Conservation (phyloP, 1,140 invertebrate species). For the Babylonia areolata region DNA sequence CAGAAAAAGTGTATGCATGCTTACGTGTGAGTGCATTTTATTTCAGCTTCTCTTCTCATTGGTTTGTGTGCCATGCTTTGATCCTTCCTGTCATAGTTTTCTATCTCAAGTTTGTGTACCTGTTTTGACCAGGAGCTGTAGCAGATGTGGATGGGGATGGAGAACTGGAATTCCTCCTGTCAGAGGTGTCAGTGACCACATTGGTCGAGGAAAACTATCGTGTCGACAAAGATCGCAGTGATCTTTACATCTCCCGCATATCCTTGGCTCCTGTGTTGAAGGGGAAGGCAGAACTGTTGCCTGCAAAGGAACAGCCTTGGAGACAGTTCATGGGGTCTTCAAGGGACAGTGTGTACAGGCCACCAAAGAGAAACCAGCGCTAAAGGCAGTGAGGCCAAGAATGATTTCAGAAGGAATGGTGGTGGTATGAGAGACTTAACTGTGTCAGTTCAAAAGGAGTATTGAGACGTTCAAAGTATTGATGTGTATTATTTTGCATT, state of each 20-base stretch:
- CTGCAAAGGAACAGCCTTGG: conserved; percentile 9
- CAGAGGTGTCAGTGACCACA: conserved; percentile 29
- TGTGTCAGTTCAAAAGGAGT: too few relatives aligned
- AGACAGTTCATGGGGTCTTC: conserved; percentile 34
- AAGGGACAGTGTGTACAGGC: background rate
- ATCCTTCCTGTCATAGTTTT: background rate
- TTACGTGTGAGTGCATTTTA: background rate
- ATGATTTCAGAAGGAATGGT: background rate
- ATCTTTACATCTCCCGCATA: conserved; percentile 34
- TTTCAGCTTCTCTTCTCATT: background rate
- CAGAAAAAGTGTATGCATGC: too few relatives aligned
- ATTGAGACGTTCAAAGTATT: too few relatives aligned
- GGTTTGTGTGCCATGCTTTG: background rate
- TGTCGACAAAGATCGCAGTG: conserved; percentile 12
- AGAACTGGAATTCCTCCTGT: conserved; percentile 45
- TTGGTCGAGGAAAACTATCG: conserved; percentile 36
- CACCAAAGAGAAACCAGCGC: too few relatives aligned
- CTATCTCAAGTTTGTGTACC: background rate
- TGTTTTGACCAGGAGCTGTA: conserved; percentile 43
- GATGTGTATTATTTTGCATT: too few relatives aligned
- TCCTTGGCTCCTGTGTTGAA: conserved; percentile 28
- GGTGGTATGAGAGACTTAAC: too few relatives aligned
- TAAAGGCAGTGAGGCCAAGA: too few relatives aligned
- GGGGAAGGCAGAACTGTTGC: background rate
- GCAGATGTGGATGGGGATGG: conserved; percentile 59